Evolutionary conservation across 2,113 vertebrate genomes (phyloP).

Genomic region (Ptyas mucosa): DNA sequence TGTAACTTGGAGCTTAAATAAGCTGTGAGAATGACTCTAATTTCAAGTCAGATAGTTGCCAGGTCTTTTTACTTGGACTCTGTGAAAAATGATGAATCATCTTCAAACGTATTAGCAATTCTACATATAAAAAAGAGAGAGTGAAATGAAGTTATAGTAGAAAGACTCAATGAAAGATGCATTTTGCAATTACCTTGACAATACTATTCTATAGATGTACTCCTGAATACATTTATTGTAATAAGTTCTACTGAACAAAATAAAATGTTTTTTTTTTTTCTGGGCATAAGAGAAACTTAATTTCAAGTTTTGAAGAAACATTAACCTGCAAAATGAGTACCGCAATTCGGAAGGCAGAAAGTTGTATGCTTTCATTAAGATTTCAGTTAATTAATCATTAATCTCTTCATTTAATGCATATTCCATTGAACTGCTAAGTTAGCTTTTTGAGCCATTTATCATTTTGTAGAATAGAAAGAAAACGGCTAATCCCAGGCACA

Average conservation of each 20-base stretch:
- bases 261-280: neutral
- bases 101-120: neutral
- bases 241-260: neutral
- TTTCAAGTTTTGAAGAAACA: neutral
- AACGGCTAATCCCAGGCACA: slow-evolving; percentile 53
- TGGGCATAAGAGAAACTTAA: neutral
- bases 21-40: neutral
- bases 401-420: slow-evolving; percentile 52
- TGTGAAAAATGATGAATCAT: neutral
- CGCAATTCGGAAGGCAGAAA: slow-evolving; percentile 28
- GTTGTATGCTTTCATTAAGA: slow-evolving; percentile 34
- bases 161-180: neutral
- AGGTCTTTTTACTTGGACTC: neutral
- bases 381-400: slow-evolving; percentile 55
- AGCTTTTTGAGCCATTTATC: slow-evolving; percentile 54
- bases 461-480: slow-evolving; percentile 58
- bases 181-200: neutral
- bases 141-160: neutral
- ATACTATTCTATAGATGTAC: neutral
- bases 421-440: slow-evolving; percentile 47
- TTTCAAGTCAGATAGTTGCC: neutral
- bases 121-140: neutral
- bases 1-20: neutral
- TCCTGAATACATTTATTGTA: neutral
- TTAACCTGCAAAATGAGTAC: neutral